These are phyloP conservation scores for Luffia ferchaultella DNA, from an alignment of 2,888 invertebrate species.

Conservation along the genomic window DNA sequence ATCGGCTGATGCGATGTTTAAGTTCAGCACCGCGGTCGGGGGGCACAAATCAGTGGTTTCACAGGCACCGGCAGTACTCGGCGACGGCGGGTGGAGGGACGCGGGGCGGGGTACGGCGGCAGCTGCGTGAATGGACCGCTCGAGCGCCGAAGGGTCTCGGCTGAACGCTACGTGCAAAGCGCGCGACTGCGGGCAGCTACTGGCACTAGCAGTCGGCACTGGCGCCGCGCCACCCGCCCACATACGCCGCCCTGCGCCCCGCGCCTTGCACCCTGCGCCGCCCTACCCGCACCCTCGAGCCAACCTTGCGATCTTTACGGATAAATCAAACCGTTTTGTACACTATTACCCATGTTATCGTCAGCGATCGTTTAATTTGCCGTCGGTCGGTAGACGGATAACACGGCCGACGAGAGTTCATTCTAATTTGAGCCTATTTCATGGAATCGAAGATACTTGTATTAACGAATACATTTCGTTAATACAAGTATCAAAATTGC, in stretches of 20 bases:
- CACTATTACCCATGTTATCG: background rate
- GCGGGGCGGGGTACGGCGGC: constrained; percentile 12
- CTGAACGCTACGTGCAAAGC: background rate
- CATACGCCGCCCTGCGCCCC: background rate
- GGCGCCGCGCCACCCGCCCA: background rate
- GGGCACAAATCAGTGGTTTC: constrained; percentile 19
- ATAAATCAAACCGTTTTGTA: background rate
- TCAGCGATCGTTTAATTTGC: background rate
- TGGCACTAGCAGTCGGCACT: constrained; percentile 22
- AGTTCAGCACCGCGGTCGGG: constrained; percentile 19
- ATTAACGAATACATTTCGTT: too few relatives aligned
- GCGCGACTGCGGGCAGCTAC: constrained; percentile 11
- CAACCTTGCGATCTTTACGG: background rate
- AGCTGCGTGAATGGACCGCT: constrained; percentile 38
- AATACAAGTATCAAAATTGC: too few relatives aligned
- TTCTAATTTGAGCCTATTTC: too few relatives aligned
- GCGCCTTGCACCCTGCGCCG: background rate
- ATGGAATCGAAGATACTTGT: too few relatives aligned
- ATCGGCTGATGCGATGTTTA: too few relatives aligned
- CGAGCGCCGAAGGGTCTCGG: constrained; percentile 15
- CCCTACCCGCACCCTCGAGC: background rate
- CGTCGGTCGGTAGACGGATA: too few relatives aligned
- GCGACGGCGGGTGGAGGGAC: background rate
- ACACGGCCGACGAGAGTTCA: too few relatives aligned
- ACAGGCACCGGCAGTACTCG: constrained; percentile 8